Conservation (phyloP, 2,888 invertebrate species). For the Kryphioiulus occultus region DNA sequence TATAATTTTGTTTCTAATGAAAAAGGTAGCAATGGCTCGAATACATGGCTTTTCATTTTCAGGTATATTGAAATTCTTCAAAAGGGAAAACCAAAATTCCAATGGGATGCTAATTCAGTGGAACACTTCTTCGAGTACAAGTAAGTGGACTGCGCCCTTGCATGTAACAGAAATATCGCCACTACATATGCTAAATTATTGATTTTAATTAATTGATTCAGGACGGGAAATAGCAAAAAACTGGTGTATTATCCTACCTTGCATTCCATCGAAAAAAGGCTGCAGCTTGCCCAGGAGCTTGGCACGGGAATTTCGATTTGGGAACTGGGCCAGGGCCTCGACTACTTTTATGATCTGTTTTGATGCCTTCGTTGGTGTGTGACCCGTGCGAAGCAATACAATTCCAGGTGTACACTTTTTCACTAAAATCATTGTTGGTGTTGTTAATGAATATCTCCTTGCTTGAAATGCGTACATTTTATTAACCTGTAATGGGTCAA, state of each 20-base stretch:
- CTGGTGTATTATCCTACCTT: slow-evolving; percentile 88
- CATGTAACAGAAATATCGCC: background rate
- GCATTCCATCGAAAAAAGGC: slow-evolving; percentile 80
- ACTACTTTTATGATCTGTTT: slow-evolving; percentile 91
- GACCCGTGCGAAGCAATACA: background rate
- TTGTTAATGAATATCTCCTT: background rate
- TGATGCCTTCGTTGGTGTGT: slow-evolving; percentile 61
- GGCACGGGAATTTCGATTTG: slow-evolving; percentile 89
- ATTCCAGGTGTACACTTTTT: background rate
- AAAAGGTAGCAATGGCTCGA: too few relatives aligned
- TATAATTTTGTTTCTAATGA: background rate
- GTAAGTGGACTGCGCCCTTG: background rate
- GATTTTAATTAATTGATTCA: slow-evolving; percentile 59
- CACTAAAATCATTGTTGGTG: background rate
- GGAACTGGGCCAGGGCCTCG: slow-evolving; percentile 95
- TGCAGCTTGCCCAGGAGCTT: slow-evolving; percentile 79
- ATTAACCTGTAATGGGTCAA: background rate
- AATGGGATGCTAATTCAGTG: slow-evolving; percentile 77
- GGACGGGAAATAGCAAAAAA: slow-evolving; percentile 70
- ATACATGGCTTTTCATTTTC: slow-evolving; percentile 49
- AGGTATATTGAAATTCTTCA: slow-evolving; percentile 74
- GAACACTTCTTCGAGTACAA: slow-evolving; percentile 87
- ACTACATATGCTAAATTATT: background rate
- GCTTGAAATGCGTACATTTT: background rate
- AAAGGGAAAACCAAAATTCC: slow-evolving; percentile 76